A percentile compares a stretch with the other conserved stretches of the same genome.
Evolutionary conservation across 1,140 invertebrate species (phyloP).

Genomic region (Gyrodactylus bullatarudis): DNA sequence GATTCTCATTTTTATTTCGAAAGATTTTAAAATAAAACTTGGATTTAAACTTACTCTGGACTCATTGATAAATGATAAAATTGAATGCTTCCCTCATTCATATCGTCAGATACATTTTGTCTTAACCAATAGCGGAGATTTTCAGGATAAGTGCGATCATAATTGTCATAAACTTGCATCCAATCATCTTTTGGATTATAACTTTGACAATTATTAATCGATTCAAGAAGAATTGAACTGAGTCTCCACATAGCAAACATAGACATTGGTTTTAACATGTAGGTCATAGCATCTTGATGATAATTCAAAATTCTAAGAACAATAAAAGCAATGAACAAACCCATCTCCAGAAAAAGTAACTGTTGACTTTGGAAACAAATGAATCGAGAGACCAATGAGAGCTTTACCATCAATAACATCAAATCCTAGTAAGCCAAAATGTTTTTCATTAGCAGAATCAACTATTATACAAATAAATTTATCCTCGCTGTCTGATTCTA

Average conservation of each 20-base stretch:
- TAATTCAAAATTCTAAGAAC: not conserved
- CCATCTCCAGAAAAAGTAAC: not conserved
- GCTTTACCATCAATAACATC: not conserved
- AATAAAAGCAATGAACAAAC: not conserved
- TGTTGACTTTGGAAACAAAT: not conserved
- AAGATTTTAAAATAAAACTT: no score
- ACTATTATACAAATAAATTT: not conserved
- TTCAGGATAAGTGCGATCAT: not conserved
- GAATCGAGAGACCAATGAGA: not conserved
- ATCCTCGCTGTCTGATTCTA: not conserved
- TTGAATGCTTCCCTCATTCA: not conserved
- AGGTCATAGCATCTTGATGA: not conserved
- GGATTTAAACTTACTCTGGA: not conserved
- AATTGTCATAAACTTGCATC: not conserved
- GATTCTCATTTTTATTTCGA: no score
- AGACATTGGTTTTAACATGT: not conserved
- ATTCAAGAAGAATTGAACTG: not conserved
- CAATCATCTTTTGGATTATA: not conserved
- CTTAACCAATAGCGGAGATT: not conserved
- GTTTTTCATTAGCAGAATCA: not conserved
- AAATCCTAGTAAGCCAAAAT: not conserved
- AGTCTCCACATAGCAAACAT: not conserved
- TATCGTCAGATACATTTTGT: not conserved
- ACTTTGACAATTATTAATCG: not conserved
- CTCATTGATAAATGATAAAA: not conserved